phyloP scores from a whole-genome alignment of 2,888 invertebrate species.

The Leucoptera coffeella region DNA sequence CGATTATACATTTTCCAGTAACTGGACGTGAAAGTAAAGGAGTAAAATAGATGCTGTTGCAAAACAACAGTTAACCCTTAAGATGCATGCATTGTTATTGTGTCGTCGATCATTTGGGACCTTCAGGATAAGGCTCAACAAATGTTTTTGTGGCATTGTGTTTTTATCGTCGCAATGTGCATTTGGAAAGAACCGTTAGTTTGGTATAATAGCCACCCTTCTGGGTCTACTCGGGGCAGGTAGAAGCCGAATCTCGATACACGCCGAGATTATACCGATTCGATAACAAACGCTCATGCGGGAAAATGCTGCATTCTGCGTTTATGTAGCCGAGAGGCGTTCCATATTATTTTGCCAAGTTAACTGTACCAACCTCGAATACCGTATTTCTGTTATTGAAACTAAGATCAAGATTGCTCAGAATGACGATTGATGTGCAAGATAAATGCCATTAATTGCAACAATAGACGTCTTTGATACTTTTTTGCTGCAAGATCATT shows the following conservation, averaged over 20 bases:
- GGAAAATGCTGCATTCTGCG: too few species aligned
- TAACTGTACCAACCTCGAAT: slow-evolving; percentile 1
- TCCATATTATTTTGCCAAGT: slow-evolving; percentile 1
- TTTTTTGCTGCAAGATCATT: too few species aligned
- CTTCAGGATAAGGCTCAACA: too few species aligned
- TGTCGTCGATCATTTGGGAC: too few species aligned
- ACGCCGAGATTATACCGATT: too few species aligned
- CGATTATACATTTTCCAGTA: too few species aligned
- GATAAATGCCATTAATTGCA: slow-evolving; percentile 3
- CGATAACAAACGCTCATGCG: too few species aligned
- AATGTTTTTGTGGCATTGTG: slow-evolving; percentile 39
- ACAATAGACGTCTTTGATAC: slow-evolving; percentile 2
- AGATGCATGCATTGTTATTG: too few species aligned
- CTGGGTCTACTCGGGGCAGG: slow-evolving; percentile 34
- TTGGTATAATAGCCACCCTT: slow-evolving; percentile 42
- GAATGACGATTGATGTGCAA: slow-evolving; percentile 1
- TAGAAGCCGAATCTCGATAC: slow-evolving; percentile 40
- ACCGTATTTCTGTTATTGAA: slow-evolving; percentile 2
- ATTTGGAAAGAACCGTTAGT: slow-evolving; percentile 37
- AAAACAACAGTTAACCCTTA: too few species aligned
- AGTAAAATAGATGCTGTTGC: too few species aligned
- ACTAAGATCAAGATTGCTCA: slow-evolving; percentile 1
- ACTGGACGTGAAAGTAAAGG: too few species aligned
- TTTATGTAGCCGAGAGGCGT: too few species aligned
- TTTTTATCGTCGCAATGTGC: slow-evolving; percentile 41